Evolutionary conservation across 2,797 vertebrate genomes (phyloP).

Genomic region (Labeo calbasu): DNA sequence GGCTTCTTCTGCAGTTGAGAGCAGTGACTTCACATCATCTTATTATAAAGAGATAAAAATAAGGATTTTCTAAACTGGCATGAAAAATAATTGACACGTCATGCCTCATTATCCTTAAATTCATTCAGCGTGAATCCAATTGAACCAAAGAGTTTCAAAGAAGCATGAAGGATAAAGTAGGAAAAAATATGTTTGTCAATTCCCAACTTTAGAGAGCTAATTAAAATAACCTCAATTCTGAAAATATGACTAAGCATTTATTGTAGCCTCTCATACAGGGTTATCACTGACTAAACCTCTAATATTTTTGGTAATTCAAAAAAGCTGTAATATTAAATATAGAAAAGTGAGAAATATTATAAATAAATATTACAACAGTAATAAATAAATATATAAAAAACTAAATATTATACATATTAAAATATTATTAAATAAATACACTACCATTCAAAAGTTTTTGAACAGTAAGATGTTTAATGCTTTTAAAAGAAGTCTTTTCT

Average conservation of each 20-base stretch:
- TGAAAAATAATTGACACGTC: constrained; percentile 1
- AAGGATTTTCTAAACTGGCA: constrained; percentile 23
- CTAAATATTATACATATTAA: not conserved
- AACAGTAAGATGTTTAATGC: too few relatives aligned
- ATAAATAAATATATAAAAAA: not conserved
- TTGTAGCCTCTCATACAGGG: not conserved
- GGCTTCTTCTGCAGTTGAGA: constrained; percentile 21
- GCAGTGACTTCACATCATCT: constrained; percentile 4
- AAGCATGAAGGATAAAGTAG: constrained; percentile 1
- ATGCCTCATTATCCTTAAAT: constrained; percentile 19
- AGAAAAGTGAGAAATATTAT: not conserved
- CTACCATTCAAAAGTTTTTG: too few relatives aligned
- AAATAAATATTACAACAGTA: not conserved
- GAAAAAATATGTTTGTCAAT: not conserved
- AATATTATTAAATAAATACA: not conserved
- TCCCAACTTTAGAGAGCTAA: not conserved
- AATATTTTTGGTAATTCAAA: not conserved
- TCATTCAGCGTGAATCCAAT: constrained; percentile 1
- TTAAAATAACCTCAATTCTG: not conserved
- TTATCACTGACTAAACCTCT: not conserved
- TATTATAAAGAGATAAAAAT: constrained; percentile 18
- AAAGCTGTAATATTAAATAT: not conserved
- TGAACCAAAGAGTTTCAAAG: not conserved
- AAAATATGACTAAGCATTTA: not conserved
- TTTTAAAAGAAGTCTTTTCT: too few relatives aligned